Conservation (phyloP, 2,113 vertebrate genomes). For the Syrmaticus mikado region DNA sequence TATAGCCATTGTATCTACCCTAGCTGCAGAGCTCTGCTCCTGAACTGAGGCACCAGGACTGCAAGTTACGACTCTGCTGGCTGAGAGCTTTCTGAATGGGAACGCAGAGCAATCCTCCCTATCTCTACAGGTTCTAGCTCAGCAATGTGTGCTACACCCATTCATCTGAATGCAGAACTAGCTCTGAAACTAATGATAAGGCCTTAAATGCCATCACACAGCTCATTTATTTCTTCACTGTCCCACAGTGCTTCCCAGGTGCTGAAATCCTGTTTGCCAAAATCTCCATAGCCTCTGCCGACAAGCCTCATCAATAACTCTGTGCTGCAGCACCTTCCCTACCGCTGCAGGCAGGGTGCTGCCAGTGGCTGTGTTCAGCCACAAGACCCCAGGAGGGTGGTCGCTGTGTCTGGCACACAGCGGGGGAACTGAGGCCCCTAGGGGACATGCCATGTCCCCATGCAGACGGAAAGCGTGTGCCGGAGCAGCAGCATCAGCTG, state of each 20-base stretch:
- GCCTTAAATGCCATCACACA: constrained; percentile 36
- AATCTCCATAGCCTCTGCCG: constrained; percentile 19
- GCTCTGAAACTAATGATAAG: constrained; percentile 51
- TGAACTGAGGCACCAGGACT: neutral
- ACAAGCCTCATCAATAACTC: neutral
- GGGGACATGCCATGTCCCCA: neutral
- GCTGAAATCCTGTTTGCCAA: constrained; percentile 47
- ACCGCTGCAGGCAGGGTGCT: neutral
- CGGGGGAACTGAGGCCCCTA: neutral
- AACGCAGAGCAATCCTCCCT: neutral
- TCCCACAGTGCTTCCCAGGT: constrained; percentile 40
- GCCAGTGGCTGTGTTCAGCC: neutral
- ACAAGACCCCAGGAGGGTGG: neutral
- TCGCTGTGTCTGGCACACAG: accelerated
- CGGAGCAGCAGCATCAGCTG: neutral
- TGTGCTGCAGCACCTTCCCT: neutral
- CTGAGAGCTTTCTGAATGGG: neutral
- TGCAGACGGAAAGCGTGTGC: neutral
- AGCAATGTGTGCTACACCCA: neutral
- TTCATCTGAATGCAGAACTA: constrained; percentile 63
- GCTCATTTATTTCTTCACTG: constrained; percentile 41
- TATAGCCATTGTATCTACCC: neutral
- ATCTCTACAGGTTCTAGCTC: constrained; percentile 5
- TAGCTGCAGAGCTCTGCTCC: neutral
- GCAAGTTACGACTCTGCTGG: neutral